Conservation (phyloP, 2,888 invertebrate genomes). For the Brachyptera putata region DNA sequence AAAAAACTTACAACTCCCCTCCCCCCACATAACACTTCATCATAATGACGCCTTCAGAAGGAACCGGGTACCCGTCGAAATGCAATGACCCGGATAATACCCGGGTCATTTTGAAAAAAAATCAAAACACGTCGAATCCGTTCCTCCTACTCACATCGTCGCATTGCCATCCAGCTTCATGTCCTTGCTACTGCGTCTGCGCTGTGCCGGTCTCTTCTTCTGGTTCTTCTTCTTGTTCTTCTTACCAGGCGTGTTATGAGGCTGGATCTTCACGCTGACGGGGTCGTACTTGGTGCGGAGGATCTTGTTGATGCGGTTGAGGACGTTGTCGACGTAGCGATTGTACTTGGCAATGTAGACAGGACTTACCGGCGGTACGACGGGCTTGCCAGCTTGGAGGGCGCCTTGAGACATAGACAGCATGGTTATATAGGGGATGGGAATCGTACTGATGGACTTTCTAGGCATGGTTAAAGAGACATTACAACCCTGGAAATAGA, state of each 20-base stretch:
- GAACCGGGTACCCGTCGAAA: too few relatives aligned
- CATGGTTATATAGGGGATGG: too few relatives aligned
- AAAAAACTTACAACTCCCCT: too few relatives aligned
- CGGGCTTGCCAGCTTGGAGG: not conserved
- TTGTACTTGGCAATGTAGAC: slow-evolving; percentile 78
- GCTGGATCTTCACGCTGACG: slow-evolving; percentile 68
- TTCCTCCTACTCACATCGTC: slow-evolving; percentile 5
- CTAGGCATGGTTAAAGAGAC: too few relatives aligned
- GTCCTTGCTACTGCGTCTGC: slow-evolving; percentile 28
- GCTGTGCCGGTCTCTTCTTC: slow-evolving; percentile 31
- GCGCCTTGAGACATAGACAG: too few relatives aligned
- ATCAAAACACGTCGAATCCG: too few relatives aligned
- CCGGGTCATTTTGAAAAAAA: too few relatives aligned
- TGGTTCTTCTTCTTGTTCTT: slow-evolving; percentile 42
- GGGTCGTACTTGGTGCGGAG: slow-evolving; percentile 77
- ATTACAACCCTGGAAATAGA: too few relatives aligned
- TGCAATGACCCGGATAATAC: too few relatives aligned
- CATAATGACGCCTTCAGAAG: too few relatives aligned
- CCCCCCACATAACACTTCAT: too few relatives aligned
- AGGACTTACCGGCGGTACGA: slow-evolving; percentile 51
- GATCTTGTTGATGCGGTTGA: slow-evolving; percentile 76
- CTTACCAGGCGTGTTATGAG: slow-evolving; percentile 52
- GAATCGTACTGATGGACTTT: too few relatives aligned
- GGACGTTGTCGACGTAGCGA: slow-evolving; percentile 77
- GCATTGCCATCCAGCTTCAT: not conserved